Percentiles rank a stretch among this genome's conserved stretches.
phyloP scores from a whole-genome alignment of 2,888 invertebrate species.

The Lasioglossum morio region DNA sequence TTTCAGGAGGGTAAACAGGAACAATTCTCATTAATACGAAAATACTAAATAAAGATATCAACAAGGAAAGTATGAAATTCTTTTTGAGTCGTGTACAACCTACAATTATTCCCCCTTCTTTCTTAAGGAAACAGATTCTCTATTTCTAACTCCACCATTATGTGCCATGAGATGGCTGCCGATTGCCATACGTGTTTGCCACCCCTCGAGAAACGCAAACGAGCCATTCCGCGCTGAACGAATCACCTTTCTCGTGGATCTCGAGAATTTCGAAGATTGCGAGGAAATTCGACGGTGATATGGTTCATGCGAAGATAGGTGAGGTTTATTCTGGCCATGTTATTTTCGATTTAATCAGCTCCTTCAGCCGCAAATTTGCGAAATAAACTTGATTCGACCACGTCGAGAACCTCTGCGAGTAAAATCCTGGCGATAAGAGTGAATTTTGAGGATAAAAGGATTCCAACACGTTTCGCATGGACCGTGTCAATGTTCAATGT shows the following conservation, averaged over 20 bases:
- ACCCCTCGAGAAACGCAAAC: constrained; percentile 26
- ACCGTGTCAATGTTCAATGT: neutral
- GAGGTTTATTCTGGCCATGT: neutral
- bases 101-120: neutral
- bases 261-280: neutral
- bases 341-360: neutral
- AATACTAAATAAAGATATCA: constrained; percentile 29
- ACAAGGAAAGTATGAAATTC: constrained; percentile 16
- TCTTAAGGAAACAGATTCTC: constrained; percentile 1
- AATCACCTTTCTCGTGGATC: neutral
- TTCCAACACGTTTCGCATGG: neutral
- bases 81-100: neutral
- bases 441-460: neutral
- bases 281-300: neutral
- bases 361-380: neutral
- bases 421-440: neutral
- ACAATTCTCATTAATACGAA: constrained; percentile 32
- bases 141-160: neutral
- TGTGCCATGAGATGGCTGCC: constrained; percentile 13
- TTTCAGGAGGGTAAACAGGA: neutral
- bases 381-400: neutral
- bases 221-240: neutral
- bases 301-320: neutral
- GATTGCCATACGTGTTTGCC: constrained; percentile 12
- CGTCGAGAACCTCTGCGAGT: neutral